phyloP scores from a whole-genome alignment of 1,140 invertebrate genomes.

The Antheraea pernyi region DNA sequence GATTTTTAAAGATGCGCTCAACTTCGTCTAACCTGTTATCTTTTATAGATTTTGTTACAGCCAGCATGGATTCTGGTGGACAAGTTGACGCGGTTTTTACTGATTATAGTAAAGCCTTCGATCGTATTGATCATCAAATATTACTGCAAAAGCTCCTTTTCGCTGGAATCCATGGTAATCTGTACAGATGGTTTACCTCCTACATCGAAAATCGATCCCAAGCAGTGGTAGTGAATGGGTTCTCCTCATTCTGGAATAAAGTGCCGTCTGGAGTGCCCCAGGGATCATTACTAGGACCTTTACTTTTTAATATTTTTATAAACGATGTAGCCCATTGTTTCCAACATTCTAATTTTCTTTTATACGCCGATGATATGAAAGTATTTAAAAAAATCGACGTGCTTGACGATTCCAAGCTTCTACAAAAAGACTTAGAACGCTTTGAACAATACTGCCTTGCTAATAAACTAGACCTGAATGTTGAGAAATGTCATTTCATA shows the following conservation, averaged over 20 bases:
- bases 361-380: slow-evolving; percentile 37
- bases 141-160: slow-evolving; percentile 15
- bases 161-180: slow-evolving; percentile 23
- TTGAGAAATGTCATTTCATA: background rate
- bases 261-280: slow-evolving; percentile 18
- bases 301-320: slow-evolving; percentile 26
- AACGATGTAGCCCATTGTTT: background rate
- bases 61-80: slow-evolving; percentile 20
- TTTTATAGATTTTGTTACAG: slow-evolving; percentile 23
- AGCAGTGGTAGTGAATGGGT: background rate
- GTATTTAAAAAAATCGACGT: slow-evolving; percentile 23
- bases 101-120: slow-evolving; percentile 41
- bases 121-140: slow-evolving; percentile 10
- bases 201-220: slow-evolving; percentile 18
- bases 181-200: slow-evolving; percentile 34
- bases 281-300: slow-evolving; percentile 24
- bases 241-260: background rate
- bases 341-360: slow-evolving; percentile 12
- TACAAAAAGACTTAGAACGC: slow-evolving; percentile 13
- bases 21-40: slow-evolving; percentile 33
- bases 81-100: slow-evolving; percentile 43
- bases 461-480: slow-evolving; percentile 29
- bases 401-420: slow-evolving; percentile 20
- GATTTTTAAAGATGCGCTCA: slow-evolving; percentile 34
- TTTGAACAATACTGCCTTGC: slow-evolving; percentile 25